Evolutionary conservation across 2,888 invertebrate genomes (phyloP), one percentile per base, ranked within the genome.

Genomic region (Busseola fusca): DNA sequence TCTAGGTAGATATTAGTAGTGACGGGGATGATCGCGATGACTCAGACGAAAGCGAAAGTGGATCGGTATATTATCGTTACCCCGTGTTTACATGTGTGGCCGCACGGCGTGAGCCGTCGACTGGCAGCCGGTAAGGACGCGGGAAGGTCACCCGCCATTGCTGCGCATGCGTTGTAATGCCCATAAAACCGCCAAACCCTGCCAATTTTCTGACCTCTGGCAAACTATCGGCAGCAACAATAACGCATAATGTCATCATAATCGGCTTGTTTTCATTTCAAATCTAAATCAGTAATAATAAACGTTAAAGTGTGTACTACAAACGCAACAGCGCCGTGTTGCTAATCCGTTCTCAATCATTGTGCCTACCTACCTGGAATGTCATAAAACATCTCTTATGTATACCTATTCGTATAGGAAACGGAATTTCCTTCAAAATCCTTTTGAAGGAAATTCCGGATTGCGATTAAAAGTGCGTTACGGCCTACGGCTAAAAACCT

Each of bases 41-140:
- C 83, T 77, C 85, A 78, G 80, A 83, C 78, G 90, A 92, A 88
- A 92, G 83, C 87, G 91, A 93, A 89, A 93, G 92, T 91, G 87
- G 83, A 78, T 84, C 76, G 78, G 87, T 86, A 84, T 84, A 84
- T 88, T 86, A 80, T 81, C 76, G 80, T 76, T 80, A 76, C 72
- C 75, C 72, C 79, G 83, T 91, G 87, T 92, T 91, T 91, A 92
- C 93, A 93, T 92, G 93, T 93, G 92, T 85, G 89, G 87, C 90
- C 90, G 89, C 91, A 92, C 95, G 94, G 92, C 93, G 89, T 89
- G 89, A 87, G 90, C 90, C 90, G 92, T 88, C 91, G 89, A 94
- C 95, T 94, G 82, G 76, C 87, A 86, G 79, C 87, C 87, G 87
- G 80, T 88, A 90, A 94, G 95, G 95, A 93, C 95, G 93, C 91